Base-by-base conservation (phyloP, 2,113 vertebrate genomes). In the Scalopus aquaticus region DNA sequence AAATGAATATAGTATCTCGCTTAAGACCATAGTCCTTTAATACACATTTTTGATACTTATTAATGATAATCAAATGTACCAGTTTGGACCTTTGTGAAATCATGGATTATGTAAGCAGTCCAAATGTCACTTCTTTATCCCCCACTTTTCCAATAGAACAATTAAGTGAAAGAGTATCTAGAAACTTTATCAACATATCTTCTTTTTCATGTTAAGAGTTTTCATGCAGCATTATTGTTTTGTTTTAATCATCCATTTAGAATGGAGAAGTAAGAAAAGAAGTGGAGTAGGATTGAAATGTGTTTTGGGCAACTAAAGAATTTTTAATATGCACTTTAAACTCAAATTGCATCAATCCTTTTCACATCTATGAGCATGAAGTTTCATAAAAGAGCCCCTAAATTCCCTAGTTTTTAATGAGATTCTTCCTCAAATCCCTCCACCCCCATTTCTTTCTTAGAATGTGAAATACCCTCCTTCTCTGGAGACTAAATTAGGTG, bases 401-500 rank as follows among this genome's bases (percentile, higher is more conserved):
- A 88, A 56, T 74, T 85, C 39, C 60, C 65, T 82, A 30, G 96
- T 96, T 92, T 97, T 89, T 74, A 46, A 81, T 93, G 62, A 70
- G 17, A 54, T 69, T 92, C 79, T 95, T 94, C 65, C 74, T 92
- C 93, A 93, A 93, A 64, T 12, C 16, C 16, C 6, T 4, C 17
- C 11, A 5, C 6, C 2, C 72, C 95, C 92, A 82, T 0, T 88
- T 90, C 42, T 83, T 87, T 84, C 79, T 94, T 78, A 93, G 88
- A 96, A 95, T 94, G 86, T 78, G 94, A 94, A 90, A 67, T 95
- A 80, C 88, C 51, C 58, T 97, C 70, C 67, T 93, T 92, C 97
- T 94, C 93, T 95, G 77, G 95, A 97, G 96, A 96, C 65, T 78
- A 94, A 86, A 96, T 96, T 93, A 97, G 93, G 51, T n/a, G 87